Evolutionary conservation across 1,140 invertebrate species (phyloP).

Genomic region (Megalopta genalis): DNA sequence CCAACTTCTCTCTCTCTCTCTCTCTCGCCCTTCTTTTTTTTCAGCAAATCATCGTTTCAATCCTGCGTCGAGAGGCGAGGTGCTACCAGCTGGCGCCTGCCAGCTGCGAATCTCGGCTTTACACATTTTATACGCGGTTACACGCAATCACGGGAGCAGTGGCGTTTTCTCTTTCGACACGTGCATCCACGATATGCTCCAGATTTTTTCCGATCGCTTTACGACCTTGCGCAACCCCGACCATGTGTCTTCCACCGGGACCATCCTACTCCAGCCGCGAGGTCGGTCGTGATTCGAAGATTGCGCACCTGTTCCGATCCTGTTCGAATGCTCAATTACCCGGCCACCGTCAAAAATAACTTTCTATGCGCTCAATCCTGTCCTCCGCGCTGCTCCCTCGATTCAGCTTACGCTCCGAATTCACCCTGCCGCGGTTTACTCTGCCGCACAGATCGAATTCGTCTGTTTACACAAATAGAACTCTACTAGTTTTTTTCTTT

Average conservation of each 20-base stretch:
- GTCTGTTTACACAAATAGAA: too few relatives aligned
- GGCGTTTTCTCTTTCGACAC: constrained; percentile 61
- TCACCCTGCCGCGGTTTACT: too few relatives aligned
- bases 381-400: too few relatives aligned
- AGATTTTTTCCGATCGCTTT: constrained; percentile 51
- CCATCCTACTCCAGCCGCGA: not conserved
- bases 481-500: too few relatives aligned
- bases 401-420: too few relatives aligned
- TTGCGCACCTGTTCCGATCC: not conserved
- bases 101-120: constrained; percentile 44
- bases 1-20: not conserved
- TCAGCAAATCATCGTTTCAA: not conserved
- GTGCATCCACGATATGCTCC: constrained; percentile 43
- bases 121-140: constrained; percentile 37
- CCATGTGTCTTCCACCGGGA: constrained; percentile 1
- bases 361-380: too few relatives aligned
- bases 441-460: too few relatives aligned
- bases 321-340: not conserved
- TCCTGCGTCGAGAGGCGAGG: not conserved
- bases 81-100: constrained; percentile 53
- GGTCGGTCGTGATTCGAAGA: not conserved
- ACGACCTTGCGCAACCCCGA: constrained; percentile 47
- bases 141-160: constrained; percentile 33
- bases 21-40: too few relatives aligned
- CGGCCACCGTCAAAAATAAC: too few relatives aligned